Base-by-base conservation (phyloP, 2,113 vertebrate genomes). In the Lagopus muta region DNA sequence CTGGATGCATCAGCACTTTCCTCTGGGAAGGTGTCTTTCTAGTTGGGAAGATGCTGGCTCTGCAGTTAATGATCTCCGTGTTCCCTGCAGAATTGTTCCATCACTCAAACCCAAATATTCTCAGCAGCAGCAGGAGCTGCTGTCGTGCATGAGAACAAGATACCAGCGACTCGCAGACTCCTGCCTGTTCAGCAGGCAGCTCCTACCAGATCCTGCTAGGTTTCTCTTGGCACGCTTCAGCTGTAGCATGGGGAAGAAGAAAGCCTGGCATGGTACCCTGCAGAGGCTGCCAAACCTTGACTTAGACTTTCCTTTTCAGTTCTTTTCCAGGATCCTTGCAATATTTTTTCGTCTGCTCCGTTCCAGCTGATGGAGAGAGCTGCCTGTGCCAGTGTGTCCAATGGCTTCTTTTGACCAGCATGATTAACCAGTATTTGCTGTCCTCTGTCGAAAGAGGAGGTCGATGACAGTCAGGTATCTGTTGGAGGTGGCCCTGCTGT, bases 1-100 rank as follows among this genome's bases (percentile, higher is more conserved):
- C 94, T 92, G 86, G 87, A 84, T 89, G 95, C 86, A 86, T 95
- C 95, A 96, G 96, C 95, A 94, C 27, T 96, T 96, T 89, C 84
- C 43, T 62, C 73, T 65, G 70, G 81, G 92, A 92, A 94, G 81
- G 91, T 94, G 94, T 93, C 92, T 94, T 66, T 66, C 86, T 89
- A 87, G 86, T 84, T 54, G 89, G 54, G 82, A 90, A 90, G 92
- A 13, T 85, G 96, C 94, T 93, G 92, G 70, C 89, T 92, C 81
- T 92, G 95, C 96, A 92, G 10, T 95, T 89, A 2, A 0, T 4
- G 30, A 5, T 54, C 80, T 62, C 67, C 48, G 50, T 43, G 25
- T 74, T 90, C 86, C 54, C 77, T 83, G 58, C 74, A 54, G 0
- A 19, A 36, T 30, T 4, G 2, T 48, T 88, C 95, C 25, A 13